Percentiles rank a stretch among this genome's conserved stretches.
These are phyloP conservation scores for Tetragonula carbonaria DNA, from an alignment of 2,888 invertebrate genomes.

Conservation along the genomic window DNA sequence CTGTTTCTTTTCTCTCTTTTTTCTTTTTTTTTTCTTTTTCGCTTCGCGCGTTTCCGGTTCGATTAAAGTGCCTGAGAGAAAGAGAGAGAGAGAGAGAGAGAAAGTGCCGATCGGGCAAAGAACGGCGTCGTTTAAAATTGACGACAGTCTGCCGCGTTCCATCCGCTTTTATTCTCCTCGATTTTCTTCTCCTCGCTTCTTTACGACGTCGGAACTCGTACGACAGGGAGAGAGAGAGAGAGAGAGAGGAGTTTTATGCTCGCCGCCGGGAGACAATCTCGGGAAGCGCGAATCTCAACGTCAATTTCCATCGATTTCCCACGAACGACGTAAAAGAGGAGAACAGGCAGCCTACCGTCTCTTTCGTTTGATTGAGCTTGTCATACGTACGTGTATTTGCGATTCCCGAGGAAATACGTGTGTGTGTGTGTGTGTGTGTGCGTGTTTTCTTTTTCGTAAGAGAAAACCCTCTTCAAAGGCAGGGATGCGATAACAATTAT, in stretches of 20 bases:
- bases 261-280: background rate
- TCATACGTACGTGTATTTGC: constrained; percentile 1
- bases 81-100: too few species aligned
- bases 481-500: constrained; percentile 56
- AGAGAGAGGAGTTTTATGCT: background rate
- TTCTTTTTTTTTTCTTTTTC: constrained; percentile 19
- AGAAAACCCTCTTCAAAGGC: constrained; percentile 46
- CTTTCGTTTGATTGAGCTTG: constrained; percentile 51
- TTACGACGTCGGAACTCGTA: constrained; percentile 21
- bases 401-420: background rate
- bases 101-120: constrained; percentile 21
- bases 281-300: background rate
- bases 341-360: constrained; percentile 41
- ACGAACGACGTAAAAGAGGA: constrained; percentile 19
- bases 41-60: constrained; percentile 9
- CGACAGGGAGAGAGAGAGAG: too few species aligned
- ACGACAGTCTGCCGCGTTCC: constrained; percentile 57
- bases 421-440: background rate
- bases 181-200: background rate
- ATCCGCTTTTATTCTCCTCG: constrained; percentile 30
- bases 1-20: constrained; percentile 14
- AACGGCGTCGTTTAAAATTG: constrained; percentile 40
- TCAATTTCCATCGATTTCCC: constrained; percentile 29
- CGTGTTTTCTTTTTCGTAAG: too few species aligned
- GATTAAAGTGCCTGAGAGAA: constrained; percentile 19